These are phyloP conservation scores for Cyprinodon brontotheroides DNA, from an alignment of 2,113 vertebrate genomes.

Conservation along the genomic window DNA sequence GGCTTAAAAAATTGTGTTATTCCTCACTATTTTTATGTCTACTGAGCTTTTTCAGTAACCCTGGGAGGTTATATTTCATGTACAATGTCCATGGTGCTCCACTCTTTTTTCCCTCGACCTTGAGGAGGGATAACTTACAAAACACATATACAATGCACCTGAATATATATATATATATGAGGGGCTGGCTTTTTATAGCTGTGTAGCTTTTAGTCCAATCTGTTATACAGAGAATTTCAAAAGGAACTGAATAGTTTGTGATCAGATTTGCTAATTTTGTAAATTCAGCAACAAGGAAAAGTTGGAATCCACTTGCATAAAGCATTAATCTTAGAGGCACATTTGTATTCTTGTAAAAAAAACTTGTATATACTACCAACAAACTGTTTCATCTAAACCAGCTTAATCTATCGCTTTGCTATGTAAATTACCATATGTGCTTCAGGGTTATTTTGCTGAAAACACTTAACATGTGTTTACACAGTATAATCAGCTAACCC, in stretches of 20 bases:
- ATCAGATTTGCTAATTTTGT: neutral
- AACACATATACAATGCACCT: neutral
- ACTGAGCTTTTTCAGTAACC: neutral
- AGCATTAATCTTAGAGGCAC: neutral
- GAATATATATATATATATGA: neutral
- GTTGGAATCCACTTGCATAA: neutral
- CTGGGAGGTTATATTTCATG: neutral
- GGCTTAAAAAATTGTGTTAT: neutral
- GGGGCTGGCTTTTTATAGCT: neutral
- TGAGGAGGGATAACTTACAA: neutral
- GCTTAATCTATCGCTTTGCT: neutral
- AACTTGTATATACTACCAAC: neutral
- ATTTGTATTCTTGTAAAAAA: neutral
- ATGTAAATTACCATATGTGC: constrained; percentile 10
- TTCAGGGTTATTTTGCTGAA: neutral
- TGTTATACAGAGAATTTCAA: neutral
- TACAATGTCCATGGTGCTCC: neutral
- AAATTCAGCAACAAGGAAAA: neutral
- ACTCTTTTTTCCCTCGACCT: neutral
- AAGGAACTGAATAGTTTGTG: neutral
- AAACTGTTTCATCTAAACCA: neutral
- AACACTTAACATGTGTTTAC: neutral
- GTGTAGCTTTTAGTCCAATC: neutral
- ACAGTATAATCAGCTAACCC: constrained; percentile 19
- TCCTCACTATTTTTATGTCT: neutral